Conservation (phyloP, 2,797 vertebrate genomes). For the Sebastolobus alascanus region DNA sequence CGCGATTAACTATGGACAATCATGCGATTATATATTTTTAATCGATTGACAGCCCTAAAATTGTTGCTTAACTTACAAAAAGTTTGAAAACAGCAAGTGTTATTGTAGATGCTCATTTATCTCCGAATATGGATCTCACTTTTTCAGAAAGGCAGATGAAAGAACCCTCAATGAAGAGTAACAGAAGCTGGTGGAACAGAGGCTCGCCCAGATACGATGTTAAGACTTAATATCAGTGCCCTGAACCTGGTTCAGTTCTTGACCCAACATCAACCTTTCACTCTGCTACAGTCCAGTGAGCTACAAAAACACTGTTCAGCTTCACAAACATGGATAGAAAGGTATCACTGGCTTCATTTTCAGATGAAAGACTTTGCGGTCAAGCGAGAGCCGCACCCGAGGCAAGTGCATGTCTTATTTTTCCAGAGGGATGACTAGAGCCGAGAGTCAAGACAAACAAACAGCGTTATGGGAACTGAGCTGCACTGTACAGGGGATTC, state of each 20-base stretch:
- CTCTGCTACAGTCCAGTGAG: not conserved
- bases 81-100: no score
- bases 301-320: not conserved
- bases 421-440: conserved; percentile 23
- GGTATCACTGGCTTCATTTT: not conserved
- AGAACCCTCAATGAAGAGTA: not conserved
- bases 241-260: not conserved
- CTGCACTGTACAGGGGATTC: conserved; percentile 19
- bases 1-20: no score
- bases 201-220: not conserved
- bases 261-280: not conserved
- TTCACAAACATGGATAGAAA: not conserved
- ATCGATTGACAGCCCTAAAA: no score
- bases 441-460: conserved; percentile 60
- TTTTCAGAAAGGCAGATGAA: no score
- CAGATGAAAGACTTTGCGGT: conserved; percentile 19
- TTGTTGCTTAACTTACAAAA: no score
- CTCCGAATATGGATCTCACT: no score
- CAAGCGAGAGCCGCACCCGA: not conserved
- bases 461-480: conserved; percentile 53
- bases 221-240: not conserved
- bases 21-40: no score
- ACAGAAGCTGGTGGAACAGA: not conserved
- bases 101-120: no score
- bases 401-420: conserved; percentile 29